phyloP scores from a whole-genome alignment of 2,113 vertebrate species.

The Seriola quinqueradiata region DNA sequence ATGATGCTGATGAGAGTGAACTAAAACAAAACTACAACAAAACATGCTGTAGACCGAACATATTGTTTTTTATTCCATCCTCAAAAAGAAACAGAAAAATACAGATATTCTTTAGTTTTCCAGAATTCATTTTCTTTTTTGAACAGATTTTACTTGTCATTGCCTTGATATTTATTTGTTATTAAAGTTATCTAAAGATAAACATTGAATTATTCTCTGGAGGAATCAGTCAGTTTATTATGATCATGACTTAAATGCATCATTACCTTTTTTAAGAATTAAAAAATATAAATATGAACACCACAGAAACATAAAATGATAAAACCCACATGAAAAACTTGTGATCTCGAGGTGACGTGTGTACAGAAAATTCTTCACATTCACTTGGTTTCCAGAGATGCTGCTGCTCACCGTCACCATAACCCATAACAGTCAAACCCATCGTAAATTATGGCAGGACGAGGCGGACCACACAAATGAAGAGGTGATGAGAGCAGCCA shows the following conservation, averaged over 20 bases:
- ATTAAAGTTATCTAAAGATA: no score
- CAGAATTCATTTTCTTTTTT: no score
- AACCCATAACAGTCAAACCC: slow-evolving; percentile 35
- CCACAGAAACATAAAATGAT: neutral
- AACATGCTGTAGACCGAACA: no score
- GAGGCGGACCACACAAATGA: slow-evolving; percentile 71
- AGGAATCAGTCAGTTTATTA: neutral
- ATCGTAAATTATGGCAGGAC: slow-evolving; percentile 61
- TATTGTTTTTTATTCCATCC: no score
- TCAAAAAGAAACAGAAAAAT: no score
- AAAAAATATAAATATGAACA: neutral
- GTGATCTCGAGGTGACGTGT: neutral
- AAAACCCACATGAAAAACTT: neutral
- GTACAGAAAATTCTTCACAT: neutral
- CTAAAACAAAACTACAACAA: no score
- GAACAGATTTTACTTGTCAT: no score
- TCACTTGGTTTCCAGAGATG: neutral
- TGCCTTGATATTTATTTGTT: no score
- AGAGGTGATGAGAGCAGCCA: slow-evolving; percentile 64
- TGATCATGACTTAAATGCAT: neutral
- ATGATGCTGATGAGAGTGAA: no score
- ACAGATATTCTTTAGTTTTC: no score
- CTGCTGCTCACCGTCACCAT: neutral
- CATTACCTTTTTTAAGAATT: neutral
- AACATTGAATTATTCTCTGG: neutral